Conservation (phyloP, 1,140 invertebrate species). For the roundworm (Caenorhabditis elegans) region WBcel235 BX284606.5:14833501-14834000, state of each 20-base stretch:
- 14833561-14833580: not conserved
- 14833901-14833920: not conserved
- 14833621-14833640: not conserved
- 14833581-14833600: not conserved
- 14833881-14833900: conserved; percentile 23
- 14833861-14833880: not conserved
- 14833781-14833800: not conserved
- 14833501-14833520: not conserved
- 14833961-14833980: conserved; percentile 37
- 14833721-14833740: not conserved
- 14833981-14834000: conserved; percentile 15
- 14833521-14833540: not conserved
- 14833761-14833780: not conserved
- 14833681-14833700: not conserved
- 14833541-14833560: not conserved
- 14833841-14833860: not conserved
- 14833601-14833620: not conserved
- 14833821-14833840: not conserved
- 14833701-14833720: too few species aligned
- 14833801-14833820: not conserved
- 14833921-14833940: conserved; percentile 62
- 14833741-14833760: not conserved
- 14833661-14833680: not conserved
- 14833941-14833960: conserved; percentile 60
- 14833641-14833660: not conserved